phyloP scores from a whole-genome alignment of 1,140 invertebrate species.

The Leptestheria dahalacensis region DNA sequence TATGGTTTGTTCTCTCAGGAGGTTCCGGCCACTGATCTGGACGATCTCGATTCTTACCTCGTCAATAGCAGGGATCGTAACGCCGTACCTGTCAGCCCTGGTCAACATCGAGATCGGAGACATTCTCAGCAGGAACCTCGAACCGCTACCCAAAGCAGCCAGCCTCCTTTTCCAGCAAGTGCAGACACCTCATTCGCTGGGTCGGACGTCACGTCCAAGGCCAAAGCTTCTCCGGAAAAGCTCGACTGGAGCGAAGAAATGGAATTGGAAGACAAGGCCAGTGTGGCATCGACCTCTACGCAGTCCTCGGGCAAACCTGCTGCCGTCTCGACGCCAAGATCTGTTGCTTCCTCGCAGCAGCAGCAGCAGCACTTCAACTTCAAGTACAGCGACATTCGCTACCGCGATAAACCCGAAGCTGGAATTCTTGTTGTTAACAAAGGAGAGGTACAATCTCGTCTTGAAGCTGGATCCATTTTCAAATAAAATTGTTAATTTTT shows the following conservation, averaged over 20 bases:
- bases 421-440: not conserved
- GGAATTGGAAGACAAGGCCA: slow-evolving; percentile 4
- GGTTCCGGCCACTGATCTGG: not conserved
- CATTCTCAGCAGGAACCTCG: too few relatives aligned
- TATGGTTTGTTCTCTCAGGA: not conserved
- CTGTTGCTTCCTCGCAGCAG: not conserved
- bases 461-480: too few relatives aligned
- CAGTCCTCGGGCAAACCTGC: not conserved
- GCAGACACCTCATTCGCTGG: too few relatives aligned
- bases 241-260: slow-evolving; percentile 10
- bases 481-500: too few relatives aligned
- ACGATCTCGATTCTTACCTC: not conserved
- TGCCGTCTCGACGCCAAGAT: not conserved
- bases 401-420: slow-evolving; percentile 3
- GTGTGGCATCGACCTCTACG: not conserved
- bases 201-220: too few relatives aligned
- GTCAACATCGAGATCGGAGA: too few relatives aligned
- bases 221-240: not conserved
- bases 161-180: too few relatives aligned
- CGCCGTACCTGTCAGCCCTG: too few relatives aligned
- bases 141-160: too few relatives aligned
- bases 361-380: not conserved
- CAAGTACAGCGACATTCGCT: slow-evolving; percentile 5
- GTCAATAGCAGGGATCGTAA: not conserved
- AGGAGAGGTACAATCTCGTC: too few relatives aligned